A percentile compares a stretch with the other conserved stretches of the same genome.
Conservation (phyloP, 2,113 vertebrate genomes). For the Tympanuchus pallidicinctus region DNA sequence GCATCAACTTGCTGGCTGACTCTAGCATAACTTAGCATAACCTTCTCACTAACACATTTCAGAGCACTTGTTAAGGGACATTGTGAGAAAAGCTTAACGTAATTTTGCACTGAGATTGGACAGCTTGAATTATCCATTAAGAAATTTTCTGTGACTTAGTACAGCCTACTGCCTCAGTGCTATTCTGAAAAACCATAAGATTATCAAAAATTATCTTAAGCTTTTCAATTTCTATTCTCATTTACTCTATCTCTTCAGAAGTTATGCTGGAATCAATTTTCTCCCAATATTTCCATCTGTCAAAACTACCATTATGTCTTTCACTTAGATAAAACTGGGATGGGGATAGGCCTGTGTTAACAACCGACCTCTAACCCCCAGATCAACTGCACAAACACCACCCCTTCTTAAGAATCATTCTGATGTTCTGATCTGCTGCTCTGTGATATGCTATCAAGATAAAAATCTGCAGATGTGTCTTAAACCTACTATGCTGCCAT, state of each 20-base stretch:
- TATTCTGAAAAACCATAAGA: neutral
- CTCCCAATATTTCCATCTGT: neutral
- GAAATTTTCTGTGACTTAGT: neutral
- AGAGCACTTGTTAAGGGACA: neutral
- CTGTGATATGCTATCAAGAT: neutral
- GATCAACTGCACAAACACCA: neutral
- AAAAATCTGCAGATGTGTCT: neutral
- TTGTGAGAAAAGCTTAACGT: neutral
- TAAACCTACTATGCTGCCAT: neutral
- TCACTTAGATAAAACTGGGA: neutral
- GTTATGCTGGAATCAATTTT: neutral
- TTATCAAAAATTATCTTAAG: conserved; percentile 5
- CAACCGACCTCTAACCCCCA: neutral
- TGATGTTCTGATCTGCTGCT: neutral
- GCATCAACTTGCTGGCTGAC: neutral
- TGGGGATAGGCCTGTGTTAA: neutral
- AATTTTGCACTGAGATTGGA: neutral
- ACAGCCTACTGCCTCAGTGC: neutral
- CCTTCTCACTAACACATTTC: neutral
- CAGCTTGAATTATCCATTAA: neutral
- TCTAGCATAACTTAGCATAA: neutral
- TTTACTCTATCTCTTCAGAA: neutral
- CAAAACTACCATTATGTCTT: neutral
- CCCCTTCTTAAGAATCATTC: neutral
- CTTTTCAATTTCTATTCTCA: neutral